Base-by-base conservation (phyloP, 2,888 invertebrate genomes). In the Rhimphoctona megacephalus region DNA sequence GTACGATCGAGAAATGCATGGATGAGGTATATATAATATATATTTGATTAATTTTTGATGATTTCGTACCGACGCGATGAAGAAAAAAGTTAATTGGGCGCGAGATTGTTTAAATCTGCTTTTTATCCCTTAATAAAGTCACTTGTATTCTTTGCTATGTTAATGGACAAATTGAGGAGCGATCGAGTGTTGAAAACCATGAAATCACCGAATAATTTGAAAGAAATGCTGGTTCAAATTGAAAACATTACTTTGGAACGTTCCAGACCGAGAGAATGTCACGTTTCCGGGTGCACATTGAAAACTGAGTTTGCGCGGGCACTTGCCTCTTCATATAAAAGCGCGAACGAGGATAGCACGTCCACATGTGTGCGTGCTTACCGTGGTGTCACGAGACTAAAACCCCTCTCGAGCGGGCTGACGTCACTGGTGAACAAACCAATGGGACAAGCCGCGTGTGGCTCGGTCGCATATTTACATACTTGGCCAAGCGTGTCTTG, bases 261-360 rank as follows among this genome's bases (percentile, higher is more conserved):
- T 49, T 73, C 11, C 66, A 30, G 30, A 49, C 36, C 22, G 77
- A 82, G 76, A 70, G 66, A 77, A 83, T 87, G 79, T 87, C 84
- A 57, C 80, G 85, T 87, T 86, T 87, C 86, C 74, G 84, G 77
- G 83, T 57, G 81, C 66, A 72, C 82, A 86, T 83, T 88, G 87
- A 87, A 88, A 91, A 92, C 92, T 92, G 92, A 92, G 88, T 89
- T 87, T 85, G 82, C 87, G 83, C 86, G 88, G 89, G 88, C 81
- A 87, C 77, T 87, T 88, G 90, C 57, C 78, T 85, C 83, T 64
- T 89, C 86, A 91, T 92, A 92, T 93, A 92, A 93, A 91, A 89
- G 91, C 87, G 83, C 85, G 85, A 84, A 90, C 83, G 89, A 86
- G 89, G 83, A 83, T 87, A 67, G 54, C 61, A 9, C 46, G 46